phyloP scores from a whole-genome alignment of 2,113 vertebrate species.

The Noctilio leporinus region DNA sequence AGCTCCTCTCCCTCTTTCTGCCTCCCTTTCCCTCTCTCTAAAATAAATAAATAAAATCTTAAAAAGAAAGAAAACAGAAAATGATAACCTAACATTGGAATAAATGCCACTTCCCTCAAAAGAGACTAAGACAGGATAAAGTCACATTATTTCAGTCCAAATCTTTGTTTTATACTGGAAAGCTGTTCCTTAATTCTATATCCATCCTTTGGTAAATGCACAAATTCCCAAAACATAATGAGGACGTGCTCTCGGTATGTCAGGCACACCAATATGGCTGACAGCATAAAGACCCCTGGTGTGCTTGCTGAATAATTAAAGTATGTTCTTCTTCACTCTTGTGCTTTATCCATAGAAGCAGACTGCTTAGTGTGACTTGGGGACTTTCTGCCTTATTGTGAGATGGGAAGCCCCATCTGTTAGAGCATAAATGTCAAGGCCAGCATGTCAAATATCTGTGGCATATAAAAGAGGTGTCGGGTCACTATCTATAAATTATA shows the following conservation, averaged over 20 bases:
- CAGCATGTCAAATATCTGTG: background rate
- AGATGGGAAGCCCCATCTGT: background rate
- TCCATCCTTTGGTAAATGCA: background rate
- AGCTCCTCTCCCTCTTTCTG: too few relatives aligned
- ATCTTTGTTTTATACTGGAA: background rate
- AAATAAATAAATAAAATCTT: too few relatives aligned
- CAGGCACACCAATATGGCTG: background rate
- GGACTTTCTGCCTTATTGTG: background rate
- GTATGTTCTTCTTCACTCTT: background rate
- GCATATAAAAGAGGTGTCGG: background rate
- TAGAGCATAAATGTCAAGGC: constrained; percentile 39
- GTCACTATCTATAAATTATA: background rate
- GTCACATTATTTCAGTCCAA: background rate
- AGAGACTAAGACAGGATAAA: background rate
- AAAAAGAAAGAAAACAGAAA: background rate
- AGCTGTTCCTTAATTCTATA: background rate
- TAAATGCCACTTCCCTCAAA: background rate
- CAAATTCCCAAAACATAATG: background rate
- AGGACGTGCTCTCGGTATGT: background rate
- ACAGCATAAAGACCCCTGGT: background rate
- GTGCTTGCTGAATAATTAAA: background rate
- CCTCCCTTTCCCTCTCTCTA: too few relatives aligned
- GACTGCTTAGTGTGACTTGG: background rate
- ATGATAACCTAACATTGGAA: background rate
- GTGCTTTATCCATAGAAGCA: constrained; percentile 28